These are phyloP conservation scores for Esox masquinongy DNA, from an alignment of 2,797 vertebrate species.

Conservation along the genomic window DNA sequence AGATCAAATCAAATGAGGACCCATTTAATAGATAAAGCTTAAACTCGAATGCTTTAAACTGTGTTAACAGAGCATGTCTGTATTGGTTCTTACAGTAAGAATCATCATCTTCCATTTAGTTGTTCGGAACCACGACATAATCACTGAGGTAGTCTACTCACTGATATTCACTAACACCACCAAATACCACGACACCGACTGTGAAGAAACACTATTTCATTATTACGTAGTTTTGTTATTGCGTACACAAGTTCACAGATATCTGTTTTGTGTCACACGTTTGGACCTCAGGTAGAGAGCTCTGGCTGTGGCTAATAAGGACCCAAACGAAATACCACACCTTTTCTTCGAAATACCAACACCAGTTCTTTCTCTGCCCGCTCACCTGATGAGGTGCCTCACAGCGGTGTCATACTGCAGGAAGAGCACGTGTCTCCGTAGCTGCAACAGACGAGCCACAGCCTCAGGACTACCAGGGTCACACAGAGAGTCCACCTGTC, in stretches of 20 bases:
- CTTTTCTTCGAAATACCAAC: too few species aligned
- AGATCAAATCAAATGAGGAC: not conserved
- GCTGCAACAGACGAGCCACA: slow-evolving; percentile 62
- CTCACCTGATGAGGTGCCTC: slow-evolving; percentile 66
- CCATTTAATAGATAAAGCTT: not conserved
- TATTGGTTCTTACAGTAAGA: not conserved
- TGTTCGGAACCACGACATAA: not conserved
- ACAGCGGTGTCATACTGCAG: slow-evolving; percentile 72
- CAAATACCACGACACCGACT: too few species aligned
- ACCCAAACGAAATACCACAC: too few species aligned
- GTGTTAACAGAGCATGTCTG: not conserved
- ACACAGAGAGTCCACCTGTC: slow-evolving; percentile 67
- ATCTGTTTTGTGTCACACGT: too few species aligned
- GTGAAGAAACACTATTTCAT: too few species aligned
- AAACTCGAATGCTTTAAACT: not conserved
- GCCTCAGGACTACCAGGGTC: slow-evolving; percentile 62
- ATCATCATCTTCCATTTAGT: not conserved
- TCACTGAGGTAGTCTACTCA: not conserved
- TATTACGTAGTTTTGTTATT: too few species aligned
- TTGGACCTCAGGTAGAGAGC: too few species aligned
- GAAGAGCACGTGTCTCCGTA: slow-evolving; percentile 71
- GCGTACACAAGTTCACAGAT: too few species aligned
- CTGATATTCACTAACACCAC: too few species aligned
- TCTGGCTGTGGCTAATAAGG: too few species aligned
- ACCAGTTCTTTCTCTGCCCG: not conserved